Conservation (phyloP, 37 sponge, comb jelly and placozoan genomes). For the Oscarella lobularis region DNA sequence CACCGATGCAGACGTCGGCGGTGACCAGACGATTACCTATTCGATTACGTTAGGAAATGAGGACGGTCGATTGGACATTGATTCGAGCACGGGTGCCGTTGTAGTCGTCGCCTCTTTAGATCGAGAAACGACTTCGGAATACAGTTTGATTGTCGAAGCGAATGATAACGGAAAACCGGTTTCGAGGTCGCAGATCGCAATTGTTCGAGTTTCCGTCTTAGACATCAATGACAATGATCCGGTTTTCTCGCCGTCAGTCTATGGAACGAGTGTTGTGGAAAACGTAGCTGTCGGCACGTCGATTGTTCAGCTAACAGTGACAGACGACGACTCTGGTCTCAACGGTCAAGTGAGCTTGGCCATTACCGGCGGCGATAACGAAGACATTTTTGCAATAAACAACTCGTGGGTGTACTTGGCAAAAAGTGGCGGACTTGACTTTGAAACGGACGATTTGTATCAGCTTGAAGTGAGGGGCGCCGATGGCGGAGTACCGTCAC, state of each 20-base stretch:
- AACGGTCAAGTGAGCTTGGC: background rate
- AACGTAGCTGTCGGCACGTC: conserved; percentile 5
- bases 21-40: conserved; percentile 28
- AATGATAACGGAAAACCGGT: conserved; percentile 14
- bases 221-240: conserved; percentile 3
- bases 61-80: conserved; percentile 36
- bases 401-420: conserved; percentile 16
- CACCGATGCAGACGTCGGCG: conserved; percentile 31
- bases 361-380: background rate
- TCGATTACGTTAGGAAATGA: conserved; percentile 31
- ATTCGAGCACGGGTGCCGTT: conserved; percentile 36
- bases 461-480: conserved; percentile 17
- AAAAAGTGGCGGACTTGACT: conserved; percentile 12
- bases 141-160: conserved; percentile 36
- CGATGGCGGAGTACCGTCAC: conserved; percentile 16
- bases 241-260: conserved; percentile 10
- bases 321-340: background rate
- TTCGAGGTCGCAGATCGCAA: background rate
- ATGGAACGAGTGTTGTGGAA: conserved; percentile 3
- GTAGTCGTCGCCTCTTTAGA: conserved; percentile 40
- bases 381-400: background rate
- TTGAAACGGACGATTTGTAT: conserved; percentile 8
- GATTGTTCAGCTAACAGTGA: conserved; percentile 14
- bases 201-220: background rate
- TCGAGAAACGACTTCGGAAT: conserved; percentile 23